Conservation (phyloP, 2,797 vertebrate genomes). For the Phyllotis vaccarum region DNA sequence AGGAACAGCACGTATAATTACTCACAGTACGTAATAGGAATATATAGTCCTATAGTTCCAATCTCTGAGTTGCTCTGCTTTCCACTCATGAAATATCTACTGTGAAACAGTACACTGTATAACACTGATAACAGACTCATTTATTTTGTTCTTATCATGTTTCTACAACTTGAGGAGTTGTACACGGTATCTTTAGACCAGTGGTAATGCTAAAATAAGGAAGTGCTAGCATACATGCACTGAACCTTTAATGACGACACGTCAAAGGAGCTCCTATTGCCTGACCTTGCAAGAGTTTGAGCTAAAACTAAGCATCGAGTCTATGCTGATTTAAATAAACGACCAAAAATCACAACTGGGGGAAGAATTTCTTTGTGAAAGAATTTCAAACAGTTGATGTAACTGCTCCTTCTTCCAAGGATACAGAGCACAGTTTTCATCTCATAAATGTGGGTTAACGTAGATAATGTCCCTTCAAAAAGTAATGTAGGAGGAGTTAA, state of each 20-base stretch:
- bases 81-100: background rate
- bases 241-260: background rate
- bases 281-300: background rate
- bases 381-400: constrained; percentile 27
- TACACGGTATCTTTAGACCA: background rate
- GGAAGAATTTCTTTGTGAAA: background rate
- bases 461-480: background rate
- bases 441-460: background rate
- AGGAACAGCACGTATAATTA: background rate
- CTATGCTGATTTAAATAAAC: constrained; percentile 22
- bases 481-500: background rate
- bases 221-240: background rate
- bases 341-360: background rate
- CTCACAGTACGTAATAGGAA: background rate
- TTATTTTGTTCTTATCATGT: background rate
- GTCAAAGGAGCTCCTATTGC: background rate
- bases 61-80: background rate
- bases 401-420: background rate
- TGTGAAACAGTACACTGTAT: background rate
- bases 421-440: background rate
- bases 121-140: background rate
- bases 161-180: background rate
- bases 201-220: background rate
- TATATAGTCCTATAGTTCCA: background rate
- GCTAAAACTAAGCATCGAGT: background rate